Evolutionary conservation across 2,113 vertebrate species (phyloP), one percentile per base, ranked within the genome.

Genomic region (Centropus bengalensis): DNA sequence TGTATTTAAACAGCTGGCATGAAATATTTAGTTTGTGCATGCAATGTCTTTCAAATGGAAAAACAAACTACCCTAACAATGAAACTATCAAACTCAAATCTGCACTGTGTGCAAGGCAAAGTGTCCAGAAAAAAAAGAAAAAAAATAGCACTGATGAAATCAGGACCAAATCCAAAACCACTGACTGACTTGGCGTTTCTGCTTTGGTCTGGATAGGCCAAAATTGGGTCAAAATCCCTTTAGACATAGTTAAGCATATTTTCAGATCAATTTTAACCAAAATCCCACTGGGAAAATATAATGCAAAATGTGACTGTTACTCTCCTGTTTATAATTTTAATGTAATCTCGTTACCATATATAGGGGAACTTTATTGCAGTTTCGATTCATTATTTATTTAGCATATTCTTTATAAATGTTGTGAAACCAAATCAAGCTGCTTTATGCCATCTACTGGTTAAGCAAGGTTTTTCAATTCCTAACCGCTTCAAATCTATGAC

Each of bases 401-500:
- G 1, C 2, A 2, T 10, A 60, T 58, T 45, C 30, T 62, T 89
- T 75, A 32, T 14, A 17, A 8, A 18, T 8, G n/a, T 49, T 64
- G 47, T 78, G 40, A 93, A 91, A 77, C 18, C 19, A 94, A 94
- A 95, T 21, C 24, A 94, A 93, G 91, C 22, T 91, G 47, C 82
- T 94, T 94, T 96, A 71, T 77, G 94, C 96, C 96, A 97, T 92
- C 96, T 97, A 88, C 94, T 96, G 96, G 96, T 70, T 69, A 95
- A 93, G 7, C 4, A 71, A 66, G 28, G 52, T 38, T 89, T 94
- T 96, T 52, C 14, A 85, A 40, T 30, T 54, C 26, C 19, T 30
- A 21, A 83, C 3, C 36, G 24, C 16, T 77, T 74, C 2, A 42
- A 51, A 66, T 54, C n/a, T 56, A 27, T 6, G 10, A 20, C 32